phyloP scores from a whole-genome alignment of 1,140 invertebrate species.

The Rhizoglyphus robini region DNA sequence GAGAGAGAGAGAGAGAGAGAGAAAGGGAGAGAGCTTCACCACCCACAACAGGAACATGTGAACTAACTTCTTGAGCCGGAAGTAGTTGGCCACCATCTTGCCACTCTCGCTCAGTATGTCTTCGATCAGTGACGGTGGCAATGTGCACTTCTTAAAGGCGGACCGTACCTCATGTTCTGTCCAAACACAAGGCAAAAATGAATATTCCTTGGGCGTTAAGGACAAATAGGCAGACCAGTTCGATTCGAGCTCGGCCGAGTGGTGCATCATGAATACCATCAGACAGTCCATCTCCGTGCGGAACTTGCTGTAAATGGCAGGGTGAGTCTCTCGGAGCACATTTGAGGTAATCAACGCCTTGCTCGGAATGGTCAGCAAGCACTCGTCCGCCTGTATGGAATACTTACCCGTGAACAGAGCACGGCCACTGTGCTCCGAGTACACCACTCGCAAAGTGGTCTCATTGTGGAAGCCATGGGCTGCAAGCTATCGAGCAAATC shows the following conservation, averaged over 20 bases:
- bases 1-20: slow-evolving; percentile 73
- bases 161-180: too few relatives aligned
- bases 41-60: slow-evolving; percentile 86
- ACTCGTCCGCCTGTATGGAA: neutral
- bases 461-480: neutral
- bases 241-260: too few relatives aligned
- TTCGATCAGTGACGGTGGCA: too few relatives aligned
- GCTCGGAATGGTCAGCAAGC: neutral
- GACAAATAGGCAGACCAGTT: too few relatives aligned
- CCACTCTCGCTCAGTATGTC: too few relatives aligned
- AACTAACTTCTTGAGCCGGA: slow-evolving; percentile 79
- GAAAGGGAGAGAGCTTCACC: slow-evolving; percentile 90
- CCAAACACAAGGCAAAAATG: slow-evolving; percentile 15
- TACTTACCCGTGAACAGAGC: neutral
- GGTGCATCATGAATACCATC: slow-evolving; percentile 45
- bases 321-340: neutral
- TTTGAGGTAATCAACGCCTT: slow-evolving; percentile 25
- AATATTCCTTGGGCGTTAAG: neutral
- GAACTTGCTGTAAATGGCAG: slow-evolving; percentile 29
- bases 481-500: neutral
- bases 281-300: slow-evolving; percentile 28
- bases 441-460: neutral
- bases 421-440: neutral
- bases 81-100: slow-evolving; percentile 21
- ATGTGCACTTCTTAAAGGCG: too few relatives aligned